Base-by-base conservation (phyloP, 2,888 invertebrate genomes). In the Hesperia comma region DNA sequence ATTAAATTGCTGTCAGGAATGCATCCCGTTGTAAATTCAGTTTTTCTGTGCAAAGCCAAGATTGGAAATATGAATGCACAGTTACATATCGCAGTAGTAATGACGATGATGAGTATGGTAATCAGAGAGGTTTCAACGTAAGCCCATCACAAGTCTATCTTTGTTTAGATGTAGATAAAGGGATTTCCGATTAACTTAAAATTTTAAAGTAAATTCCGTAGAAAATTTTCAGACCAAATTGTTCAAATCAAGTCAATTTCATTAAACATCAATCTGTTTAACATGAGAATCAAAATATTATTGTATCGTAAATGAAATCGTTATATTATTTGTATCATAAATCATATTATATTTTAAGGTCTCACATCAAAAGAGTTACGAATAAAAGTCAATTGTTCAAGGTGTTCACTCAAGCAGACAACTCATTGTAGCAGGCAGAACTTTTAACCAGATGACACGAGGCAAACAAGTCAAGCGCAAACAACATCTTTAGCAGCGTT, bases 361-460 rank as follows among this genome's bases (percentile, higher is more conserved):
- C 49, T 49, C 12, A 19, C 19, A 49, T 49, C 49, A 58, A 43
- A 58, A 21, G 21, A 43, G n/a, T 58, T 15, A 40, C 21, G 51
- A 54, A 40, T 3, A 62, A 54, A 41, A 32, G 32, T 17, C 40
- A 51, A 51, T 51, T 51, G 46, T 37, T 19, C 10, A 49, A 41
- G 40, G 26, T 6, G 33, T 51, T 63, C 49, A 63, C 21, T 57
- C 15, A 32, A 60, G 55, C 49, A 55, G 60, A 61, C 43, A 19
- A 40, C 12, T 12, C 40, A 41, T 41, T 54, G 51, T 54, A 6
- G 43, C n/a, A 49, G 46, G 55, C 46, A 33, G 14, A 2, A 58
- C 64, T 58, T 53, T 57, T 40, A 40, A 63, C 56, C 46, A 57
- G 51, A 60, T 53, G 53, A 63, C 60, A 55, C 32, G n/a, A 37